Evolutionary conservation across 2,888 invertebrate species (phyloP), one percentile per base, ranked within the genome.

Genomic region (Pseudococcus viburni): DNA sequence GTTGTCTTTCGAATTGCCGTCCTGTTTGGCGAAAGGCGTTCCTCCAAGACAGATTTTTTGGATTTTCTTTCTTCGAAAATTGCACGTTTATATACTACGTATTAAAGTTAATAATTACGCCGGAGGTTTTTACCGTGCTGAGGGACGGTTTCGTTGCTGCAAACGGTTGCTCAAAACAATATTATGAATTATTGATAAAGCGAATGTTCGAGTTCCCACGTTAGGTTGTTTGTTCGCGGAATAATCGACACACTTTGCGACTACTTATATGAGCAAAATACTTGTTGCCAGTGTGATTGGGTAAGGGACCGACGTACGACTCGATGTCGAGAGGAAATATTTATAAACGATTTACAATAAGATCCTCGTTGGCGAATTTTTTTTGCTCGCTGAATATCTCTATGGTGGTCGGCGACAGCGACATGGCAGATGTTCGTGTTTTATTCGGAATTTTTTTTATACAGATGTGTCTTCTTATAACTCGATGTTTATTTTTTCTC

Each of bases 111-210:
- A 80, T 80, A 42, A 73, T 80, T 42, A 80, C 80, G 12, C 46
- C n/a, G 42, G 39, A 80, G n/a, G n/a, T 42, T 80, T 80, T 80
- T 46, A 80, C 80, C 5, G 51, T 12, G 46, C 46, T 7, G 51
- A 15, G 17, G 12, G 80, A 42, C n/a, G 22, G 42, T 42, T 42
- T 80, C 26, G 26, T 80, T 42, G 80, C 9, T 9, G 80, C 80
- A 26, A 80, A n/a, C 42, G 42, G 80, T 80, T 26, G n/a, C 51
- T 85, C 59, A 59, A 85, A 85, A 85, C 85, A 85, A 85, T 85
- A 85, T 59, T 39, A 59, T 85, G 85, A 85, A 85, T 85, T 59
- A 85, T 85, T 85, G 59, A 85, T 85, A 55, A 39, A 59, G 19
- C 85, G 59, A 55, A 55, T 55, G 85, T 85, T 85, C 11, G 15